Evolutionary conservation across 2,113 vertebrate genomes (phyloP), one percentile per base, ranked within the genome.

Genomic region (Hypomesus transpacificus): DNA sequence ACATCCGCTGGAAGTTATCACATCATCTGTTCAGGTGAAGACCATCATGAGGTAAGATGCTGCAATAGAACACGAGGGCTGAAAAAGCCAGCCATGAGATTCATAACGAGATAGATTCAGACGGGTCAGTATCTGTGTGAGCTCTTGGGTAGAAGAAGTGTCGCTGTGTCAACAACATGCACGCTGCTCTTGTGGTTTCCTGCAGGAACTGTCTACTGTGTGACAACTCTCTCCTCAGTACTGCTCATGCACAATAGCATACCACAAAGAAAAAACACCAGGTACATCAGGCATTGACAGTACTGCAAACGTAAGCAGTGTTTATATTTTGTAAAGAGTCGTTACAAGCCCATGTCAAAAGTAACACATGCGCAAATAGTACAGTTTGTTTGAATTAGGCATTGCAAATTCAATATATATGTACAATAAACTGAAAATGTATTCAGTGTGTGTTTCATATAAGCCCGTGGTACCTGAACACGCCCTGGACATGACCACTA

Each of bases 121-220:
- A 75, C 59, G 68, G 60, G 70, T 26, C 57, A 75, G 17, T 70
- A 69, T 53, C 77, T 65, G 39, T 46, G 39, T 68, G 79, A 80
- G 67, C 70, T 79, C 62, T 75, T 74, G 24, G n/a, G 34, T 17
- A 67, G 57, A 14, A 58, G 31, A 26, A 26, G 59, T 63, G 69
- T 34, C 65, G 79, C 56, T 74, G 70, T 46, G 59, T 60, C 58
- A 14, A 26, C 22, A 59, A 24, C 24, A 68, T 54, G 78, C 74
- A 78, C 58, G n/a, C 64, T 71, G 22, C 71, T 75, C 2, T 74
- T 82, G 85, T 79, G 79, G 77, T 87, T 87, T 89, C 75, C 85
- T 84, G 78, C 80, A 71, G 78, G 71, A 69, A 73, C 67, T 63
- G 78, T 68, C 77, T 79, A 50, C 70, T 69, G 74, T 78, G 53